Percentiles rank a stretch among this genome's conserved stretches.
Conservation (phyloP, 2,113 vertebrate genomes). For the Sterna hirundo region DNA sequence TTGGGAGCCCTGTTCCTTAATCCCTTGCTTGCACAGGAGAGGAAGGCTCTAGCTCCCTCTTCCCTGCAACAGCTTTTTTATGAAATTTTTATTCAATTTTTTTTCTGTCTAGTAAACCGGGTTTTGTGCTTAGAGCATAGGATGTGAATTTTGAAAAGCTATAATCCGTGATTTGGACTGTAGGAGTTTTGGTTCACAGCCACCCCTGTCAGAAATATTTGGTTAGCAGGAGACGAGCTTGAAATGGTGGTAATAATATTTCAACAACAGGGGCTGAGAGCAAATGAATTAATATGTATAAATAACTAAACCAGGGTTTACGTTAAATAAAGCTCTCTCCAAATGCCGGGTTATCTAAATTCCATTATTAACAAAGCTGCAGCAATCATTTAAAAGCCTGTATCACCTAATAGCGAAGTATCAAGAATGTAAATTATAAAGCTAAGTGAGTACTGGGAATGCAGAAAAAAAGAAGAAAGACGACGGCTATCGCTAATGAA, state of each 20-base stretch:
- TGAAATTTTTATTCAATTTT: not conserved
- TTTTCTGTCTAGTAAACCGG: not conserved
- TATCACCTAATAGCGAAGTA: not conserved
- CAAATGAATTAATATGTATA: constrained; percentile 1
- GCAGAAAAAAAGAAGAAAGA: not conserved
- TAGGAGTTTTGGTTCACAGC: not conserved
- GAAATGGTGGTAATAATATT: not conserved
- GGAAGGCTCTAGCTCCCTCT: not conserved
- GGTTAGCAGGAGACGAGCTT: not conserved
- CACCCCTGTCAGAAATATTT: not conserved
- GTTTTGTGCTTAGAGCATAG: not conserved
- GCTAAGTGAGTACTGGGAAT: not conserved
- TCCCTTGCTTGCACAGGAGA: not conserved
- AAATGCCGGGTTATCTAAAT: constrained; percentile 2
- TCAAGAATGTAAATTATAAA: constrained; percentile 20
- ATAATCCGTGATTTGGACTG: not conserved
- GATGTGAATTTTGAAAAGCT: not conserved
- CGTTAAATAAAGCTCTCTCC: not conserved
- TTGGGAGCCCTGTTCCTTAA: not conserved
- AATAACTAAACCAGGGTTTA: constrained; percentile 5
- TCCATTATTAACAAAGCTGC: not conserved
- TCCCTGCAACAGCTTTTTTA: not conserved
- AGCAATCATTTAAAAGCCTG: not conserved
- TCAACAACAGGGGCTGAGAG: not conserved
- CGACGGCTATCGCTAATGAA: not conserved